A percentile compares a stretch with the other conserved stretches of the same genome.
These are phyloP conservation scores for Chouioia cunea DNA, from an alignment of 2,888 invertebrate species.

Conservation along the genomic window DNA sequence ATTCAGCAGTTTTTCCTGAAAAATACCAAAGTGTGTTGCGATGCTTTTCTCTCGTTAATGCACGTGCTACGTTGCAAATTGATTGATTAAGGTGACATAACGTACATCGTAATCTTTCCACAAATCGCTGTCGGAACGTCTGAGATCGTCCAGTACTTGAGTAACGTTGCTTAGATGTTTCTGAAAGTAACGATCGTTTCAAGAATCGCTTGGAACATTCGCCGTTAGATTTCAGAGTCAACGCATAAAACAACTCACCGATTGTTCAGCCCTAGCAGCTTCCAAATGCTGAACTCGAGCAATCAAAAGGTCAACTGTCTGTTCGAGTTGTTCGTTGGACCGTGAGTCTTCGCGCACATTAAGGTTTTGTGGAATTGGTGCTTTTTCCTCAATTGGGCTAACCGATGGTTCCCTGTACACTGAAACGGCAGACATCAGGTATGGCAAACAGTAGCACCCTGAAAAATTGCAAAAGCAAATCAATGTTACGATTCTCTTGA, in stretches of 20 bases:
- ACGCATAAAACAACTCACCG: slow-evolving; percentile 39
- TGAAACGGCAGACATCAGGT: slow-evolving; percentile 45
- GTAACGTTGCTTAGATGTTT: slow-evolving; percentile 53
- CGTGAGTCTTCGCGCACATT: slow-evolving; percentile 7
- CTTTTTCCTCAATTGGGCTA: slow-evolving; percentile 22
- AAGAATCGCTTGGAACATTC: background rate
- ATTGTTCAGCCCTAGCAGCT: slow-evolving; percentile 46
- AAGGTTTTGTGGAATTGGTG: slow-evolving; percentile 23
- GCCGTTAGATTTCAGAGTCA: background rate
- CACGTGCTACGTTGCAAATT: background rate
- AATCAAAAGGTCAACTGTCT: slow-evolving; percentile 53
- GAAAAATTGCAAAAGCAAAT: slow-evolving; percentile 48
- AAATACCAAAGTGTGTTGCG: background rate
- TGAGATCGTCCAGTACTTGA: slow-evolving; percentile 50
- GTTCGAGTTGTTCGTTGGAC: slow-evolving; percentile 43
- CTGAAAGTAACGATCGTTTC: slow-evolving; percentile 47
- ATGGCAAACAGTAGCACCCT: slow-evolving; percentile 57
- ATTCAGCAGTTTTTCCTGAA: slow-evolving; percentile 53
- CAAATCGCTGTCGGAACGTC: slow-evolving; percentile 44
- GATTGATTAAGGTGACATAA: background rate
- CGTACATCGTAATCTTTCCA: slow-evolving; percentile 56
- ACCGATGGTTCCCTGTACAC: slow-evolving; percentile 21
- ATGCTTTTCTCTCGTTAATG: background rate
- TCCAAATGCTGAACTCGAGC: slow-evolving; percentile 57
- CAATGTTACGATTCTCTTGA: background rate